These are phyloP conservation scores for Enteromius unitaeniatus DNA, from an alignment of 2,797 vertebrate species.

Conservation along the genomic window DNA sequence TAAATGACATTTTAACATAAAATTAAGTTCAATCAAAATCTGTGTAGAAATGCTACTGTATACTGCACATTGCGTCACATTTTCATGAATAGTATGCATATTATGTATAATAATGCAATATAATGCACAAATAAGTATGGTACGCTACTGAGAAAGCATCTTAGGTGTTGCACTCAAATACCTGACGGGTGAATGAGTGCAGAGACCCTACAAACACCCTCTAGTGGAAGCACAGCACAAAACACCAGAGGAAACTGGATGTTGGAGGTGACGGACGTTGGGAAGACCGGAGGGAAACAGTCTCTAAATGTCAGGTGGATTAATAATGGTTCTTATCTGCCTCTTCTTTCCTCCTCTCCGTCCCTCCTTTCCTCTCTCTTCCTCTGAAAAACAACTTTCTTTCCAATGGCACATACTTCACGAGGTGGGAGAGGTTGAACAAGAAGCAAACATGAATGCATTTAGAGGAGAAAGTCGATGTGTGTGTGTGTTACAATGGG, in stretches of 20 bases:
- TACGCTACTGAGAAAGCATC: background rate
- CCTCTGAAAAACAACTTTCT: constrained; percentile 58
- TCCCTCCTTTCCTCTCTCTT: constrained; percentile 50
- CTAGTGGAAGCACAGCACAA: constrained; percentile 50
- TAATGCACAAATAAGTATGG: background rate
- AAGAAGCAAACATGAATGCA: constrained; percentile 52
- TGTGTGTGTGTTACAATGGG: constrained; percentile 21
- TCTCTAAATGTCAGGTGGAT: constrained; percentile 54
- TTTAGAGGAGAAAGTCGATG: constrained; percentile 29
- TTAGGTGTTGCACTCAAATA: background rate
- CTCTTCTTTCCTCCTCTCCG: constrained; percentile 41
- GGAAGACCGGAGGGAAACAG: constrained; percentile 13
- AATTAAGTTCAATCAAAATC: background rate
- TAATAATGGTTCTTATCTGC: constrained; percentile 56
- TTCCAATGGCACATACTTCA: constrained; percentile 54
- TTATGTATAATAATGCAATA: background rate
- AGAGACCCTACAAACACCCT: constrained; percentile 39
- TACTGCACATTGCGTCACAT: background rate
- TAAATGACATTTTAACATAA: background rate
- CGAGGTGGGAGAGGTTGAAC: constrained; percentile 53
- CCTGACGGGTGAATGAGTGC: background rate
- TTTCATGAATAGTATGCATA: background rate
- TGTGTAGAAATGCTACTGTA: background rate
- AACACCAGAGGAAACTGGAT: constrained; percentile 38
- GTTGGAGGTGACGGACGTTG: constrained; percentile 44